Evolutionary conservation across 2,888 invertebrate genomes (phyloP).

Genomic region (Cataglyphis altisquamis): DNA sequence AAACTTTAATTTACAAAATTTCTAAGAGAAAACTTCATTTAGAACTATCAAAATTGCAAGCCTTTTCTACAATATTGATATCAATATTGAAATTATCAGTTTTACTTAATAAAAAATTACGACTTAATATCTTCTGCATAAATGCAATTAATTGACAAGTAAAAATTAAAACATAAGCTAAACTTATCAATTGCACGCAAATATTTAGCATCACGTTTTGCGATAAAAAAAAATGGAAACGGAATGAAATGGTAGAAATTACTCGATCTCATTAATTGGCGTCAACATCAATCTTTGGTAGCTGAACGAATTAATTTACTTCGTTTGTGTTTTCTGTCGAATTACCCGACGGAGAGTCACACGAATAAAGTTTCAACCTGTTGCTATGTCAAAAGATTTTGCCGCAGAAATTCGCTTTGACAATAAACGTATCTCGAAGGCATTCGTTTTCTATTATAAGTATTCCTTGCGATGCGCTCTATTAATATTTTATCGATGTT

Average conservation of each 20-base stretch:
- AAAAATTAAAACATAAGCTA: not conserved
- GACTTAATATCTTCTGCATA: not conserved
- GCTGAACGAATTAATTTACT: slow-evolving; percentile 30
- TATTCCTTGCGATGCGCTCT: not conserved
- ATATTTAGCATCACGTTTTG: not conserved
- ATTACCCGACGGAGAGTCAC: slow-evolving; percentile 14
- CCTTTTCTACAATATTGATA: not conserved
- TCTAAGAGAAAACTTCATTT: not conserved
- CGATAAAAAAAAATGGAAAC: not conserved
- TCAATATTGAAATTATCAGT: not conserved
- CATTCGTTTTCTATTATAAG: slow-evolving; percentile 5
- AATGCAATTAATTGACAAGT: not conserved
- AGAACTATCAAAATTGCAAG: not conserved
- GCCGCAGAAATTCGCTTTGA: slow-evolving; percentile 31
- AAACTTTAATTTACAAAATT: not conserved
- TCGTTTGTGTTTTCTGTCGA: slow-evolving; percentile 32
- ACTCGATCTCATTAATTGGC: slow-evolving; percentile 1
- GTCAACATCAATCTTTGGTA: not conserved
- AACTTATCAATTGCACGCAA: not conserved
- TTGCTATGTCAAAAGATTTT: slow-evolving; percentile 35
- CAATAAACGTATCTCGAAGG: slow-evolving; percentile 30
- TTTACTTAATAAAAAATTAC: not conserved
- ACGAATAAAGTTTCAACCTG: slow-evolving; percentile 57
- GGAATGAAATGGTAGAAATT: not conserved
- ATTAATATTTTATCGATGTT: slow-evolving; percentile 42